Evolutionary conservation across 2,113 vertebrate species (phyloP), one percentile per base, ranked within the genome.

Genomic region (Leptobrachium leishanense): DNA sequence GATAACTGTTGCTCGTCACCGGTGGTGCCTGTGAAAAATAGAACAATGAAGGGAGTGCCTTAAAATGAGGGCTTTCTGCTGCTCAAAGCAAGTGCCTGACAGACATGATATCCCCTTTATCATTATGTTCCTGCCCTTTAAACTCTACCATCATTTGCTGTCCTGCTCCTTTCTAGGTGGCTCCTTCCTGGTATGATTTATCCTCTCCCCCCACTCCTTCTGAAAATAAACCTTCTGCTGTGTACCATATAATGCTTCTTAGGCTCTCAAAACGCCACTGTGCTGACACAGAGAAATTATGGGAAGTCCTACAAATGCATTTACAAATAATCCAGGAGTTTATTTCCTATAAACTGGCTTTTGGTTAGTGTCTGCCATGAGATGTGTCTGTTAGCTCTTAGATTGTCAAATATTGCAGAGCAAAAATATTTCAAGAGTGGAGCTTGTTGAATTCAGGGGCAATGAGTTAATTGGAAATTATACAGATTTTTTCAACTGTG

Each of bases 71-170:
- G 15, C 40, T 57, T 76, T 20, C 50, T 20, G 50, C 20, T 70
- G 15, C 13, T 40, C 6, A 69, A 39, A 43, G 8, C 2, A 20
- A n/a, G 39, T 3, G 43, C 43, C 20, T 70, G 42, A 70, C 76
- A 77, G 6, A 5, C 6, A 46, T 44, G 74, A 76, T 68, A 13
- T 76, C 74, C 40, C 15, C 55, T 63, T 46, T 77, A 63, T 62
- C 43, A 39, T 62, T 71, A 70, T 63, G 43, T 70, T 77, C 11
- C 67, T 70, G 76, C 54, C 55, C 42, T 71, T 77, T 39, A 63
- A 44, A 63, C 76, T 44, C 42, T 7, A 7, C 53, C 10, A 63
- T 70, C 70, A 41, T 46, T 40, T 77, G 43, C 39, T 40, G 55
- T 11, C 43, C 67, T 41, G 6, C 39, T 59, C 59, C 43, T 50